A percentile compares a stretch with the other conserved stretches of the same genome.
These are phyloP conservation scores for Autographa gamma DNA, from an alignment of 2,888 invertebrate genomes.

Conservation along the genomic window DNA sequence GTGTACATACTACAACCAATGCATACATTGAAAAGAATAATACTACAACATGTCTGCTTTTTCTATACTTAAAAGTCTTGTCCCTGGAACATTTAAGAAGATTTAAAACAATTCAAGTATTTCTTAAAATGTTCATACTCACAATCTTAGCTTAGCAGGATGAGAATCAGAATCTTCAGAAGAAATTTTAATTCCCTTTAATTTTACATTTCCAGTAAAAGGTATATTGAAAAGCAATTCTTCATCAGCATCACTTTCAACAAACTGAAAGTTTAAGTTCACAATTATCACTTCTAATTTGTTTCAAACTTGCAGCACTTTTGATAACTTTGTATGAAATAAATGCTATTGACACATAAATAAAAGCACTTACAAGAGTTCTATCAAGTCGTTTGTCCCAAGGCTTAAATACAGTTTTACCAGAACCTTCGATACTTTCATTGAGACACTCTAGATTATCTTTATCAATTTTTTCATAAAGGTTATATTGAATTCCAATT, in stretches of 20 bases:
- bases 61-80: too few species aligned
- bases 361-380: conserved; percentile 89
- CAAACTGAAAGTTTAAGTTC: conserved; percentile 90
- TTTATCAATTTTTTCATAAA: conserved; percentile 96
- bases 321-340: not conserved
- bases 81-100: too few species aligned
- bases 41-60: too few species aligned
- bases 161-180: conserved; percentile 96
- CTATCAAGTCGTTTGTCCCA: conserved; percentile 95
- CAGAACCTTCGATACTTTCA: conserved; percentile 95
- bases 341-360: not conserved
- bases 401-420: conserved; percentile 96
- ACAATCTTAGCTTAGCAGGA: conserved; percentile 96
- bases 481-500: conserved; percentile 93
- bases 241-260: conserved; percentile 98
- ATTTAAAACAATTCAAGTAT: not conserved
- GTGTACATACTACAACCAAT: too few species aligned
- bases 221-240: conserved; percentile 99
- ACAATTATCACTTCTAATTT: not conserved
- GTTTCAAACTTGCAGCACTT: not conserved
- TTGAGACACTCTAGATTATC: conserved; percentile 97
- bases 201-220: conserved; percentile 98
- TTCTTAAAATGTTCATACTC: conserved; percentile 75
- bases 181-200: conserved; percentile 97
- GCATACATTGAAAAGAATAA: too few species aligned